Conservation (phyloP, 2,113 vertebrate genomes). For the Chelonoidis abingdonii region DNA sequence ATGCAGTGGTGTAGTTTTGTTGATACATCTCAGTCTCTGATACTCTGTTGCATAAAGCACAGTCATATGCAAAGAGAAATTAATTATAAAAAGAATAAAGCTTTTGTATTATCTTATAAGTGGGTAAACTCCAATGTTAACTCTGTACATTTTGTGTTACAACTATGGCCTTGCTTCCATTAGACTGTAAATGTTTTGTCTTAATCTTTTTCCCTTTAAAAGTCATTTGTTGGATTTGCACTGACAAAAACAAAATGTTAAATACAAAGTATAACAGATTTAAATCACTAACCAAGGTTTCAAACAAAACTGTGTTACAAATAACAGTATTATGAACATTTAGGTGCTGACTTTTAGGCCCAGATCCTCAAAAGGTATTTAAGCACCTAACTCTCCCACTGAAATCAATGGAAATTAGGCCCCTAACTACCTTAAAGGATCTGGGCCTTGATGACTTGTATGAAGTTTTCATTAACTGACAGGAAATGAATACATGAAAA, state of each 20-base stretch:
- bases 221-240: not conserved
- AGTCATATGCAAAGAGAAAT: constrained; percentile 9
- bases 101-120: not conserved
- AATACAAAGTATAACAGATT: not conserved
- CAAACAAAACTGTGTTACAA: constrained; percentile 15
- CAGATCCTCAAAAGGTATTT: not conserved
- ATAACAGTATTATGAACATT: constrained; percentile 25
- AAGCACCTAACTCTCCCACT: not conserved
- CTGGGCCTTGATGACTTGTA: constrained; percentile 11
- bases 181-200: not conserved
- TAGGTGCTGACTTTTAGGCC: constrained; percentile 56
- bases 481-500: constrained; percentile 43
- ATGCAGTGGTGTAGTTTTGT: not conserved
- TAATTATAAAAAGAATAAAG: constrained; percentile 5
- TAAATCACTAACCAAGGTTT: not conserved
- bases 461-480: constrained; percentile 36
- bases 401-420: not conserved
- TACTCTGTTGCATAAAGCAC: not conserved
- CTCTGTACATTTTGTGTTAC: not conserved
- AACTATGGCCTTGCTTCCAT: not conserved
- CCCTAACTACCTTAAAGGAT: not conserved
- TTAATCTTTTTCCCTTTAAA: not conserved
- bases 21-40: not conserved
- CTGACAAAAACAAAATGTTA: not conserved
- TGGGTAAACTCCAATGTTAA: constrained; percentile 5